Conservation (phyloP, 2,888 invertebrate species). For the Hesperia comma region DNA sequence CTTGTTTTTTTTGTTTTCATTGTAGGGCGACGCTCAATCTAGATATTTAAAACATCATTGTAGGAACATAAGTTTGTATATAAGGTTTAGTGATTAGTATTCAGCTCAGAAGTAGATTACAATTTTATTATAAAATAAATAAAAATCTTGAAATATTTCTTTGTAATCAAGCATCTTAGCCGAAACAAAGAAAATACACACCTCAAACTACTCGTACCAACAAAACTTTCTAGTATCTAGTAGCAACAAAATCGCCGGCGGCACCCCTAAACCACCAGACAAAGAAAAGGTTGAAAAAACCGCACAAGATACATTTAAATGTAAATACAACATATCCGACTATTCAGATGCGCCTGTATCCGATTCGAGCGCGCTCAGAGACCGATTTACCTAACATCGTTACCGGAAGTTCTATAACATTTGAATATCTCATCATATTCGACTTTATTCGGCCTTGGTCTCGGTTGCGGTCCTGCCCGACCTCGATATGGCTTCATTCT, state of each 20-base stretch:
- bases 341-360: slow-evolving; percentile 35
- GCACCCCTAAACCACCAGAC: not conserved
- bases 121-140: too few relatives aligned
- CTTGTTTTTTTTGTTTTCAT: too few relatives aligned
- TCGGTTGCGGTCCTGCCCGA: slow-evolving; percentile 10
- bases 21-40: too few relatives aligned
- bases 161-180: too few relatives aligned
- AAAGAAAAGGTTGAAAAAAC: not conserved
- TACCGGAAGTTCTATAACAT: slow-evolving; percentile 65
- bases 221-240: too few relatives aligned
- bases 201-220: too few relatives aligned
- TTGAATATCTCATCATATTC: slow-evolving; percentile 70
- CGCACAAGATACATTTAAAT: slow-evolving; percentile 48
- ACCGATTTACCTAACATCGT: slow-evolving; percentile 69
- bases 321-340: slow-evolving; percentile 53
- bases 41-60: too few relatives aligned
- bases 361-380: slow-evolving; percentile 47
- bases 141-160: too few relatives aligned
- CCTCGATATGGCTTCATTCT: slow-evolving; percentile 16
- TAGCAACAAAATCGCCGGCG: not conserved
- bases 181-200: too few relatives aligned
- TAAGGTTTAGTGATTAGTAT: too few relatives aligned
- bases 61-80: too few relatives aligned
- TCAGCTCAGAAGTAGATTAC: too few relatives aligned
- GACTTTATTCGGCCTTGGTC: slow-evolving; percentile 50